Percentiles rank a stretch among this genome's conserved stretches.
Evolutionary conservation across 2,113 vertebrate genomes (phyloP).

Genomic region (Apodemus sylvaticus): DNA sequence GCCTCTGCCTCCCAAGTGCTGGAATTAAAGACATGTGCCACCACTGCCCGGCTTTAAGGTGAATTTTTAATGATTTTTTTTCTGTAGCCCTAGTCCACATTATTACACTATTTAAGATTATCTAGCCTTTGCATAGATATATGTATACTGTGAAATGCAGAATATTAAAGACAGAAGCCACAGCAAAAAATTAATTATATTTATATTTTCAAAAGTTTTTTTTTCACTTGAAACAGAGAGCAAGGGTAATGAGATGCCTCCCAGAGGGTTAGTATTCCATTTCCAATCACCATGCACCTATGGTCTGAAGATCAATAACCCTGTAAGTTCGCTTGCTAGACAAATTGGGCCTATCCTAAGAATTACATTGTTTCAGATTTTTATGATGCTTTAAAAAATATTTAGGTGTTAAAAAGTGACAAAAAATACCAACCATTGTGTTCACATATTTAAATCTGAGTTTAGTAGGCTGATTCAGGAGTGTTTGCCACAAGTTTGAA

Average conservation of each 20-base stretch:
- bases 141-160: neutral
- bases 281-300: neutral
- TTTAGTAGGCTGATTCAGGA: no score
- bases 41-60: neutral
- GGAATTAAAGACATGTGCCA: no score
- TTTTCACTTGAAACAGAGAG: neutral
- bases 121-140: neutral
- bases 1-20: no score
- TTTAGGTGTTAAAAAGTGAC: neutral
- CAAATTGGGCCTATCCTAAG: neutral
- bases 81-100: neutral
- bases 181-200: neutral
- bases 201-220: neutral
- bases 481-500: neutral
- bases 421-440: neutral
- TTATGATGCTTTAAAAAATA: neutral
- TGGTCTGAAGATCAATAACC: neutral
- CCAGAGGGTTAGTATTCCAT: neutral
- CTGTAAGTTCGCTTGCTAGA: neutral
- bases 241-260: neutral
- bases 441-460: neutral
- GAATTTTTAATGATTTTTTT: slow-evolving; percentile 17
- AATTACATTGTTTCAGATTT: neutral
- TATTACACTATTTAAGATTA: neutral
- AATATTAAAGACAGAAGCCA: slow-evolving; percentile 8